These are phyloP conservation scores for Amia ocellicauda DNA, from an alignment of 2,113 vertebrate genomes.

Conservation along the genomic window DNA sequence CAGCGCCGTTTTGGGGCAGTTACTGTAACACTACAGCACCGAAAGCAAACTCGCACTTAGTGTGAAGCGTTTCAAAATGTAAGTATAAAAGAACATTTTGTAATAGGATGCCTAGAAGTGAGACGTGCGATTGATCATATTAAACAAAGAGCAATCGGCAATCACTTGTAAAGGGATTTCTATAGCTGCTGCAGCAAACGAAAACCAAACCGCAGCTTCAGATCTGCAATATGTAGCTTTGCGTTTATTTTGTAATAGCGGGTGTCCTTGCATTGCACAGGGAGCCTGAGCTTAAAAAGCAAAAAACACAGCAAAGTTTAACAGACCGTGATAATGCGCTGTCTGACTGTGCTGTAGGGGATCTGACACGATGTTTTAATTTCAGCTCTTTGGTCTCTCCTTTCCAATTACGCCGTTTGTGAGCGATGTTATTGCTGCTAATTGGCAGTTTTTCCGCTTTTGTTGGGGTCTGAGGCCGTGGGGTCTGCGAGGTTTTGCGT, in stretches of 20 bases:
- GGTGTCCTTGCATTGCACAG: neutral
- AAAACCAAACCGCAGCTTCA: too few species aligned
- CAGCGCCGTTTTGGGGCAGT: too few species aligned
- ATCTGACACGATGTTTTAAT: constrained; percentile 6
- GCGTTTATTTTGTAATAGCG: constrained; percentile 34
- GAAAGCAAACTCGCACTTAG: neutral
- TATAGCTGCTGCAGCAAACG: too few species aligned
- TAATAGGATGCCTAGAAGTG: neutral
- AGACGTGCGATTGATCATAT: constrained; percentile 17
- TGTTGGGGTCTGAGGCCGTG: constrained; percentile 47
- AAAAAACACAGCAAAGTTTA: too few species aligned
- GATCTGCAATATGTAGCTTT: too few species aligned
- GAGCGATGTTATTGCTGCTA: constrained; percentile 25
- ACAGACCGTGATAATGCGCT: neutral
- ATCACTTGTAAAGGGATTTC: too few species aligned
- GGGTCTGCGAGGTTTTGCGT: neutral
- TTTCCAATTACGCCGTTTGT: constrained; percentile 40
- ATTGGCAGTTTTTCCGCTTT: constrained; percentile 39
- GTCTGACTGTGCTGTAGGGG: neutral
- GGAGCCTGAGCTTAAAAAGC: neutral
- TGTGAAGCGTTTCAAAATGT: neutral
- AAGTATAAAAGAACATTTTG: neutral
- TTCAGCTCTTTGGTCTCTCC: neutral
- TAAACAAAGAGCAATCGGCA: too few species aligned
- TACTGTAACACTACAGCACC: too few species aligned